Evolutionary conservation across 2,113 vertebrate genomes (phyloP), one percentile per base, ranked within the genome.

Genomic region (Gadus chalcogrammus): DNA sequence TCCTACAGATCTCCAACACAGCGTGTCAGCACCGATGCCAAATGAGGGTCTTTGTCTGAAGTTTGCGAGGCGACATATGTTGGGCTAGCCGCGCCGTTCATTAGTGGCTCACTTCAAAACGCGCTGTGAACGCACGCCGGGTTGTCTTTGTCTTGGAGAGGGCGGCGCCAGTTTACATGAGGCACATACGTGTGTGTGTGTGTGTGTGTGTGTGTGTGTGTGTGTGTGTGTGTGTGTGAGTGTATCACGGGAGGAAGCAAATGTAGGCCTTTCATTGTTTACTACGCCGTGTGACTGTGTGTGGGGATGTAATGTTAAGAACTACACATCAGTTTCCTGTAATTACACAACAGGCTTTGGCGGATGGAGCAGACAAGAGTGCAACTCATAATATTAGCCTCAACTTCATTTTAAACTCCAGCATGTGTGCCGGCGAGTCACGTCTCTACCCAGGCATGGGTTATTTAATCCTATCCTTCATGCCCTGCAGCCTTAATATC

Each of bases 1-100:
- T 87, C 85, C 86, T 88, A 89, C 85, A 84, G 86, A 88, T 88
- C 82, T 83, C 76, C 81, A 81, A 84, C 85, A 72, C 74, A 76
- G 83, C 52, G 84, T 3, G 24, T 82, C 74, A 81, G 78, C 81
- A 70, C 67, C 69, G 66, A 76, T 83, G 89, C 88, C 88, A 89
- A 86, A 84, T 65, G 63, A 65, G 77, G 72, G n/a, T 20, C 76
- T 85, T 77, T 79, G 74, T 87, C 70, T 85, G 82, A 85, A 87
- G 81, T 87, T 67, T 74, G 79, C 62, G 79, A 76, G 82, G 84
- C 88, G 85, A 16, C 17, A n/a, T 85, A 84, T 85, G 89, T 76
- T n/a, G 17, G 78, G 66, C 66, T 66, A 66, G 5, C 58, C 62
- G 60, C 71, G 31, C 72, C 67, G 78, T 81, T 78, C 84, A 82